These are phyloP conservation scores for Thryonomys swinderianus DNA, from an alignment of 2,113 vertebrate genomes.

Conservation along the genomic window DNA sequence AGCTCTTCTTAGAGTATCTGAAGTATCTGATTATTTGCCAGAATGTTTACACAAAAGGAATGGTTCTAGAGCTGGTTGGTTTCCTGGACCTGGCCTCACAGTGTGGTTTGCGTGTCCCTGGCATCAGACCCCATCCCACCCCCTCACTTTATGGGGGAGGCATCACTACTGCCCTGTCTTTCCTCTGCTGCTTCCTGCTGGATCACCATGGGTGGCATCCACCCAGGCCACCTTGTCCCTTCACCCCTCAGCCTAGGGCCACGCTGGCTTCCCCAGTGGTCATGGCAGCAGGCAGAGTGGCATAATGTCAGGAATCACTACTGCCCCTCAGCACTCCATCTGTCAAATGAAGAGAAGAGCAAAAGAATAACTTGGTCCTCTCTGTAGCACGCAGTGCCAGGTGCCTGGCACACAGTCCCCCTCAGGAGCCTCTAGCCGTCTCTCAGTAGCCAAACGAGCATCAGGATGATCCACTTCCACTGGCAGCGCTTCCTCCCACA, in stretches of 20 bases:
- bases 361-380: rapidly evolving
- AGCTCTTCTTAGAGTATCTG: neutral
- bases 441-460: rapidly evolving
- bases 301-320: neutral
- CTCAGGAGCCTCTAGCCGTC: neutral
- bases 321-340: neutral
- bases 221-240: neutral
- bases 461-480: neutral
- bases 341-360: neutral
- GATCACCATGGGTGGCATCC: neutral
- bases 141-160: neutral
- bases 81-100: neutral
- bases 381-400: rapidly evolving
- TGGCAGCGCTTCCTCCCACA: neutral
- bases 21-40: too few species aligned
- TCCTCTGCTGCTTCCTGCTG: neutral
- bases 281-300: too few species aligned
- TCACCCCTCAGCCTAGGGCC: neutral
- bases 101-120: neutral
- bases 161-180: neutral
- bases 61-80: neutral
- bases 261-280: neutral
- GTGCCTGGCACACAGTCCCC: rapidly evolving
- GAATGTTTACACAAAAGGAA: neutral
- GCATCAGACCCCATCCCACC: neutral